Conservation (phyloP, 2,113 vertebrate species). For the Onychostoma macrolepis region DNA sequence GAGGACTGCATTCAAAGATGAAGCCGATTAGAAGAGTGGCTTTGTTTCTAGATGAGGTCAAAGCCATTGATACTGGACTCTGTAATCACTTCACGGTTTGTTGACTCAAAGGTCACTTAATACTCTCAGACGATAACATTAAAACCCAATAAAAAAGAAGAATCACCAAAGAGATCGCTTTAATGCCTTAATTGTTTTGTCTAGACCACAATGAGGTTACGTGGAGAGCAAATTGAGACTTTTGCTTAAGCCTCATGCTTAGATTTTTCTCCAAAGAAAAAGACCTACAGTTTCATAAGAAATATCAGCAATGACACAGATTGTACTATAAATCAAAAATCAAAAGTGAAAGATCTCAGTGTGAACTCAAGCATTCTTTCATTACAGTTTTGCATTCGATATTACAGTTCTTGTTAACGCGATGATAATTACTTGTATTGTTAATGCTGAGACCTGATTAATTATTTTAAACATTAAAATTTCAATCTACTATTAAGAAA, state of each 20-base stretch:
- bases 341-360: background rate
- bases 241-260: too few species aligned
- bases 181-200: background rate
- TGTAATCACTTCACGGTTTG: conserved; percentile 9
- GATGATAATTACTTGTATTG: background rate
- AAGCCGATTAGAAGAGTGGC: conserved; percentile 6
- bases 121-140: background rate
- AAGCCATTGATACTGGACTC: conserved; percentile 13
- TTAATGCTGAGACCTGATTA: background rate
- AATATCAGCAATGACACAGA: too few species aligned
- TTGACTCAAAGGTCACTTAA: conserved; percentile 5
- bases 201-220: background rate
- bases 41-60: conserved; percentile 35
- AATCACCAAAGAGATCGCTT: background rate
- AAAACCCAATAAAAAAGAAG: background rate
- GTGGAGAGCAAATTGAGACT: background rate
- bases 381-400: background rate
- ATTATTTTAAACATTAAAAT: background rate
- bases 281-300: too few species aligned
- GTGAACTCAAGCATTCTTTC: background rate
- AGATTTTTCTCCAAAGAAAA: too few species aligned
- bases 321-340: background rate
- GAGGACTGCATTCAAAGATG: conserved; percentile 14
- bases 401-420: background rate
- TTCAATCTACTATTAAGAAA: too few species aligned